phyloP scores from a whole-genome alignment of 2,113 vertebrate genomes.

The Verasper variegatus region DNA sequence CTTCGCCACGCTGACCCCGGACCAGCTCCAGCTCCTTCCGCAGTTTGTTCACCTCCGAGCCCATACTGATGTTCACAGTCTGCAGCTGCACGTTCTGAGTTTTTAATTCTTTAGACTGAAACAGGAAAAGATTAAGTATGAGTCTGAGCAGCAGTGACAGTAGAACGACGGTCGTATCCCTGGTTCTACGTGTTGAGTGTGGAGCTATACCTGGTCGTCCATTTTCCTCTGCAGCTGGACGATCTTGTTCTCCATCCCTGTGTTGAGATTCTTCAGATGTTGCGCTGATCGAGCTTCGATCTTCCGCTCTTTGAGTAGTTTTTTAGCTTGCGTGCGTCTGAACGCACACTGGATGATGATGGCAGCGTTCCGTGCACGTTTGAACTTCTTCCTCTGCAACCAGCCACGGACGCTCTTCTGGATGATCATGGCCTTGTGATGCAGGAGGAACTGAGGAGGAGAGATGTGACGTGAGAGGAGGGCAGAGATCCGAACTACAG shows the following conservation, averaged over 20 bases:
- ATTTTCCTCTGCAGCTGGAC: constrained; percentile 96
- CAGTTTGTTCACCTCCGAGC: constrained; percentile 86
- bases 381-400: constrained; percentile 83
- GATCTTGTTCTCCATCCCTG: constrained; percentile 98
- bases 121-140: background rate
- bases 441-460: constrained; percentile 83
- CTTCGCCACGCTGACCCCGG: constrained; percentile 63
- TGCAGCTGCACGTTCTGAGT: constrained; percentile 85
- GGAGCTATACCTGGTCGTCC: constrained; percentile 85
- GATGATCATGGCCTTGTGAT: constrained; percentile 91
- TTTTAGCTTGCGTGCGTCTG: constrained; percentile 85
- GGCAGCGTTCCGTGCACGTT: constrained; percentile 75
- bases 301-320: constrained; percentile 88
- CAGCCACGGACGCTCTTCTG: constrained; percentile 87
- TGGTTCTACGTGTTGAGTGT: background rate
- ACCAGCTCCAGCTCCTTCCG: constrained; percentile 86
- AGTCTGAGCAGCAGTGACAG: background rate
- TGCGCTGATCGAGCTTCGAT: constrained; percentile 90
- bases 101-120: constrained; percentile 88
- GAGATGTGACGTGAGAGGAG: background rate
- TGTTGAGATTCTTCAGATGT: constrained; percentile 92
- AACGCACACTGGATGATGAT: constrained; percentile 89
- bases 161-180: background rate
- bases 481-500: no score
- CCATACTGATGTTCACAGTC: constrained; percentile 50